These are phyloP conservation scores for Fistularia tabacaria DNA, from an alignment of 2,797 vertebrate genomes.

Conservation along the genomic window DNA sequence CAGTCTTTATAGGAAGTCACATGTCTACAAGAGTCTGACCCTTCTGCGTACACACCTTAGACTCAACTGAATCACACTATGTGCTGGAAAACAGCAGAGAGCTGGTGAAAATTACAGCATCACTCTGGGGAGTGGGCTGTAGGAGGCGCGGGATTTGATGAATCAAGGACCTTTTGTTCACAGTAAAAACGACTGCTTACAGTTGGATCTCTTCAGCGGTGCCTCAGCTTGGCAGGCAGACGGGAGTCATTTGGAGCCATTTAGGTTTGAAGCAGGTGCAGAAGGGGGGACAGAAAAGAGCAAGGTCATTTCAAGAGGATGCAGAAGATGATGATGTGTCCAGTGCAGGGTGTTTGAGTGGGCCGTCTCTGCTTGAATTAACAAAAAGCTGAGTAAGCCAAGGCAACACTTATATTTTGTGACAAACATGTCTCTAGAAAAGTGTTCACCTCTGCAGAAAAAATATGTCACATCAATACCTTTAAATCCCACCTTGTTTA, in stretches of 20 bases:
- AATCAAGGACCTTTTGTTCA: constrained; percentile 71
- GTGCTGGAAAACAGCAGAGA: constrained; percentile 13
- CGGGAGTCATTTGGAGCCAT: constrained; percentile 54
- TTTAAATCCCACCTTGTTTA: too few relatives aligned
- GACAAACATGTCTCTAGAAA: background rate
- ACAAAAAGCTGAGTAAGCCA: constrained; percentile 36
- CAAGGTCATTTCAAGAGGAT: constrained; percentile 62
- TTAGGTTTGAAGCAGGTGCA: constrained; percentile 51
- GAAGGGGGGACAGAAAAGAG: constrained; percentile 32
- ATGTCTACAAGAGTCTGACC: constrained; percentile 8
- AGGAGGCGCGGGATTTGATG: constrained; percentile 62
- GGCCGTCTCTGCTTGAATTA: constrained; percentile 44
- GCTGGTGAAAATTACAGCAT: constrained; percentile 66
- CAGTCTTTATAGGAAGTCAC: background rate
- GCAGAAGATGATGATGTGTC: constrained; percentile 55
- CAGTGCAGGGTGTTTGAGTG: constrained; percentile 42
- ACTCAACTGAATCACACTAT: constrained; percentile 26
- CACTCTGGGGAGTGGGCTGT: constrained; percentile 62
- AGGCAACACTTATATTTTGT: constrained; percentile 31
- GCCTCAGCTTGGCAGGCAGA: constrained; percentile 42
- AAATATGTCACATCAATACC: too few relatives aligned
- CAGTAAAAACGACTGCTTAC: constrained; percentile 50
- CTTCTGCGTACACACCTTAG: constrained; percentile 43
- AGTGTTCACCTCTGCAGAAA: too few relatives aligned
- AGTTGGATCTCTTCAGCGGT: constrained; percentile 32